Evolutionary conservation across 2,113 vertebrate genomes (phyloP).

Genomic region (Micromys minutus): DNA sequence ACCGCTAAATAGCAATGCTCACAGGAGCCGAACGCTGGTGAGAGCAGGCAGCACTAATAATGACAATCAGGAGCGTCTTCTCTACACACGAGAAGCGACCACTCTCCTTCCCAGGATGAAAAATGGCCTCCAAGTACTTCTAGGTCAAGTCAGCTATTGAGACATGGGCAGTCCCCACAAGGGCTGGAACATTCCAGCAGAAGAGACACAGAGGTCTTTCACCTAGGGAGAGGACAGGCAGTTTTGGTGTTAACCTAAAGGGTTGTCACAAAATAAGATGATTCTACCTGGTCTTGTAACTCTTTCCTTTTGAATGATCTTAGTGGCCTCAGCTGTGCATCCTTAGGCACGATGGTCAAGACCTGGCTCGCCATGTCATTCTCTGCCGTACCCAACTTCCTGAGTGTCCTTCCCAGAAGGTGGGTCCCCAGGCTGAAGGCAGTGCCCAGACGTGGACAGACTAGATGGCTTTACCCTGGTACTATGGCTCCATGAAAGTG

Average conservation of each 20-base stretch:
- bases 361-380: not conserved
- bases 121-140: not conserved
- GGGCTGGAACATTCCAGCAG: not conserved
- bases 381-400: not conserved
- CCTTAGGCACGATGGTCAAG: not conserved
- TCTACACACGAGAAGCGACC: not conserved
- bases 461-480: not conserved
- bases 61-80: not conserved
- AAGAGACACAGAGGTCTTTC: not conserved
- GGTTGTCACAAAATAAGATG: not conserved
- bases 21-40: not conserved
- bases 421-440: not conserved
- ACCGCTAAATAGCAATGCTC: not conserved
- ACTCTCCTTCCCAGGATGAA: not conserved
- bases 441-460: not conserved
- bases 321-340: not conserved
- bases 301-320: not conserved
- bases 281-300: not conserved
- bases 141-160: not conserved
- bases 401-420: not conserved
- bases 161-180: not conserved
- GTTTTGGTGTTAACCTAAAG: not conserved
- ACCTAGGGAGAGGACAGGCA: not conserved
- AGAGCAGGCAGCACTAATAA: not conserved
- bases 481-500: not conserved